Evolutionary conservation across 1,140 invertebrate species (phyloP), one percentile per base, ranked within the genome.

Genomic region (Sinella curviseta): DNA sequence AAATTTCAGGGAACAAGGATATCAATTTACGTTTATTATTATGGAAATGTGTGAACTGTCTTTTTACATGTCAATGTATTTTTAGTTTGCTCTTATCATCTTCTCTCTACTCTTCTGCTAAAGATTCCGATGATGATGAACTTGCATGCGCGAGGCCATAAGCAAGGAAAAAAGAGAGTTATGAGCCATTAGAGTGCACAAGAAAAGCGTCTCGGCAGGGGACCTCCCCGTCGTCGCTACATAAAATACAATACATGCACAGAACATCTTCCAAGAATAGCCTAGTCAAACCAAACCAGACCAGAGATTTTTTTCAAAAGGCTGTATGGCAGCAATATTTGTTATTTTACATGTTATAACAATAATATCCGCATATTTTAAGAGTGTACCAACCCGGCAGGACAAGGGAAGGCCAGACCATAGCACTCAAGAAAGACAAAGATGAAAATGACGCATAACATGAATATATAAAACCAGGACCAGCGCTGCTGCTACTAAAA

Each of bases 121-220:
- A 48, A 48, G 39, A 48, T 8, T 48, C 17, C 4, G 4, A 48
- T 48, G 17, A 48, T 8, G 17, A 48, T 8, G 39, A 4, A 48
- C 39, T 8, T 48, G 17, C 17, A 17, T 48, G 39, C 17, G 39
- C 17, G 39, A 48, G 39, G 39, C 39, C 4, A 48, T 48, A 17
- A 60, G 55, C 55, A 60, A 60, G 24, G 14, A 60, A 24, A 8
- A n/a, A 60, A 3, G 55, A 60, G 55, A 60, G 55, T 60, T 60
- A 60, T 60, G 55, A 60, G 55, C 55, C 24, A 60, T 60, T 60
- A n/a, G n/a, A 60, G 14, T 24, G 24, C 55, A 60, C 55, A 60
- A 60, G 55, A 60, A 60, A 60, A 26, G 55, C 12, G 3, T 60
- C 55, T 14, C 55, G 3, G 55, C 55, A 60, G 55, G 55, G 55